These are phyloP conservation scores for Diaphora mendica DNA, from an alignment of 2,888 invertebrate genomes.

Conservation along the genomic window DNA sequence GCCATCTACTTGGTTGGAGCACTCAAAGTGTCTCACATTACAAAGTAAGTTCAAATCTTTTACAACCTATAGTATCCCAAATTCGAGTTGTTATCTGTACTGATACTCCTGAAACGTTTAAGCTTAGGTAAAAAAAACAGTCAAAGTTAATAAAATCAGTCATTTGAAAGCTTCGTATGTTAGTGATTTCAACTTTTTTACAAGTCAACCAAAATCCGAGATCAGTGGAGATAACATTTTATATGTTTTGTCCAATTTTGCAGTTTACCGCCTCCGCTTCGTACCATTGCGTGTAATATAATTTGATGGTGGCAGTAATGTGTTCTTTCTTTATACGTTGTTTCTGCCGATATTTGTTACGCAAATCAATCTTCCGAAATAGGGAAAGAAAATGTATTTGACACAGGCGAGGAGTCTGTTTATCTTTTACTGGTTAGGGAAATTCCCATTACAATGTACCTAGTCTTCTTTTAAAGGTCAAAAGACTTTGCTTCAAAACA, in stretches of 20 bases:
- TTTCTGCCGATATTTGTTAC: constrained; percentile 47
- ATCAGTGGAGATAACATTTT: constrained; percentile 49
- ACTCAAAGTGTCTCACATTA: neutral
- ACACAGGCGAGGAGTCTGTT: constrained; percentile 15
- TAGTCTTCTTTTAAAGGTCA: neutral
- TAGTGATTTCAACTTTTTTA: constrained; percentile 18
- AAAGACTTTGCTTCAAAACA: constrained; percentile 6
- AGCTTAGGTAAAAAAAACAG: neutral
- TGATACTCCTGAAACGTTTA: neutral
- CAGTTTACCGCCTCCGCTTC: constrained; percentile 63
- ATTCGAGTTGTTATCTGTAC: neutral
- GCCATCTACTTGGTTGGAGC: neutral
- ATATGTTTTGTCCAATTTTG: constrained; percentile 66
- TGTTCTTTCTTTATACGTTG: constrained; percentile 56
- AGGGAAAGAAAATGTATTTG: constrained; percentile 32
- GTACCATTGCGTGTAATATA: constrained; percentile 60
- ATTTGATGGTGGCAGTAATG: constrained; percentile 59
- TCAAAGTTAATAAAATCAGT: constrained; percentile 6
- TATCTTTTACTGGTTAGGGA: constrained; percentile 17
- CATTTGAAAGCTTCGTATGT: constrained; percentile 12
- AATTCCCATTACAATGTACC: neutral
- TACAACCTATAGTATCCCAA: neutral
- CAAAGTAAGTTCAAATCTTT: constrained; percentile 4
- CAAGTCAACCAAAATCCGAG: constrained; percentile 13
- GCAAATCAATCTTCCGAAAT: constrained; percentile 45